Conservation (phyloP, 2,888 invertebrate species). For the Branchipolynoe longqiensis region DNA sequence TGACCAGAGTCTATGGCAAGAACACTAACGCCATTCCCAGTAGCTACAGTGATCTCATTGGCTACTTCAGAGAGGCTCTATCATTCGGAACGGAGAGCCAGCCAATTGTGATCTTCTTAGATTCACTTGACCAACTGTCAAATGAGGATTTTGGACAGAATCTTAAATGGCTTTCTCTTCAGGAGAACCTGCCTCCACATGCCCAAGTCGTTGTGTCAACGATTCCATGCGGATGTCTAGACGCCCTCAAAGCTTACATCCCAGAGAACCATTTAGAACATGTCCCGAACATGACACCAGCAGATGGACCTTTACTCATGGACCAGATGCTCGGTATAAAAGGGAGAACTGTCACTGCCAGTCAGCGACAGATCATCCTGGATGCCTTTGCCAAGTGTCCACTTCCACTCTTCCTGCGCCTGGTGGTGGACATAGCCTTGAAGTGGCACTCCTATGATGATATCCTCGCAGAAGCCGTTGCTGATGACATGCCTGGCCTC, state of each 20-base stretch:
- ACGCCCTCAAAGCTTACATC: slow-evolving; percentile 56
- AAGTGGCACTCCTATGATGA: slow-evolving; percentile 69
- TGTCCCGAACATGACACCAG: slow-evolving; percentile 37
- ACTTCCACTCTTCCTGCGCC: slow-evolving; percentile 66
- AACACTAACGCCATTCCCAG: slow-evolving; percentile 12
- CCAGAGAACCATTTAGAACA: slow-evolving; percentile 53
- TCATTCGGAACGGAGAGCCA: slow-evolving; percentile 45
- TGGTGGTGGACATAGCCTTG: slow-evolving; percentile 65
- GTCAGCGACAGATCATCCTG: slow-evolving; percentile 58
- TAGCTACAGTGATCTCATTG: slow-evolving; percentile 60
- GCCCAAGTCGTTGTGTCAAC: slow-evolving; percentile 61
- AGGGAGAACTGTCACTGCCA: slow-evolving; percentile 54
- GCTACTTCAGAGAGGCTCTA: slow-evolving; percentile 58
- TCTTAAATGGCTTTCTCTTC: slow-evolving; percentile 62
- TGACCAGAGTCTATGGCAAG: slow-evolving; percentile 60
- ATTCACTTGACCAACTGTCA: slow-evolving; percentile 62
- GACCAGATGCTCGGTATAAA: slow-evolving; percentile 60
- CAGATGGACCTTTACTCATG: slow-evolving; percentile 59
- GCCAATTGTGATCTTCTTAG: slow-evolving; percentile 58
- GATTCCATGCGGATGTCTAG: slow-evolving; percentile 62
- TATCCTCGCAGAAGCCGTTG: slow-evolving; percentile 43
- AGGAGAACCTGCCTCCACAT: slow-evolving; percentile 52
- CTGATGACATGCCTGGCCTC: slow-evolving; percentile 61
- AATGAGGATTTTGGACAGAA: slow-evolving; percentile 64
- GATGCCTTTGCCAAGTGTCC: slow-evolving; percentile 64